Conservation (phyloP, 2,888 invertebrate species). For the Smittia aterrima region DNA sequence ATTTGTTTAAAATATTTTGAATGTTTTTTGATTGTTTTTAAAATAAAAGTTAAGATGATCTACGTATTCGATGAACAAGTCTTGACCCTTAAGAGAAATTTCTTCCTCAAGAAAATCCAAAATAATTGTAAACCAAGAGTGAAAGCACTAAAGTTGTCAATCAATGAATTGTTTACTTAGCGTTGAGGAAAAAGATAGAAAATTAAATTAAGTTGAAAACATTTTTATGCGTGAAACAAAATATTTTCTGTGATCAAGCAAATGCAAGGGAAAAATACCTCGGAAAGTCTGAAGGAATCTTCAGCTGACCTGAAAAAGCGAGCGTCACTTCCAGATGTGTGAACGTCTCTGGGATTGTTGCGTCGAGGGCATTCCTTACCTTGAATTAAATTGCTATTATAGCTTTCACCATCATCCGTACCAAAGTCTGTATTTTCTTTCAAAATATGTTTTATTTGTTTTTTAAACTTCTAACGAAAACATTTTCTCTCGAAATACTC, state of each 20-base stretch:
- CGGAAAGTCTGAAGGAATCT: constrained; percentile 17
- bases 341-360: background rate
- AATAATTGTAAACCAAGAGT: background rate
- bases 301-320: background rate
- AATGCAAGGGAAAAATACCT: constrained; percentile 20
- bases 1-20: background rate
- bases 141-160: constrained; percentile 41
- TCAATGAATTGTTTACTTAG: constrained; percentile 37
- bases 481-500: constrained; percentile 27
- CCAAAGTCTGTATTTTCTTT: constrained; percentile 40
- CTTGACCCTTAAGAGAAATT: background rate
- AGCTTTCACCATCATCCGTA: constrained; percentile 22
- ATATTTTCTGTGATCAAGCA: background rate
- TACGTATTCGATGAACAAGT: too few relatives aligned
- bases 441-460: constrained; percentile 41
- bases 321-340: constrained; percentile 9
- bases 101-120: background rate
- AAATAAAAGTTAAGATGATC: too few relatives aligned
- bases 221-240: constrained; percentile 26
- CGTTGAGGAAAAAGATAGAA: constrained; percentile 24
- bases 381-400: constrained; percentile 39
- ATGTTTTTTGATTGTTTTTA: too few relatives aligned
- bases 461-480: constrained; percentile 40
- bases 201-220: constrained; percentile 38
- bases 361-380: constrained; percentile 32